A percentile compares a stretch with the other conserved stretches of the same genome.
Evolutionary conservation across 2,113 vertebrate species (phyloP).

Genomic region (Scalopus aquaticus): DNA sequence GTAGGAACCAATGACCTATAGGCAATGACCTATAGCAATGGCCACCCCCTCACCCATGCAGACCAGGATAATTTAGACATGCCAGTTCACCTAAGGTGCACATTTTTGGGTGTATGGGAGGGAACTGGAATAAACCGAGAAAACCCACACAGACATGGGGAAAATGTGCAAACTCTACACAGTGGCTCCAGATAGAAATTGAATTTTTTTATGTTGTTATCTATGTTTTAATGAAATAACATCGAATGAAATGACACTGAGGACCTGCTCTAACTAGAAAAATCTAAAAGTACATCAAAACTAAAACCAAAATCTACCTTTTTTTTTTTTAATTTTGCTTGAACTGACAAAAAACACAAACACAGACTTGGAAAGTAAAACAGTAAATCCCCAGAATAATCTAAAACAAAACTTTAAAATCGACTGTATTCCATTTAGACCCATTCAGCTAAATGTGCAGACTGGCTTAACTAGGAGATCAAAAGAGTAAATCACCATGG

Average conservation of each 20-base stretch:
- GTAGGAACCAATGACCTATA: neutral
- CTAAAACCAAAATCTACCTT: neutral
- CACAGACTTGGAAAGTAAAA: constrained; percentile 14
- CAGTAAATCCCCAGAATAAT: neutral
- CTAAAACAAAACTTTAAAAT: neutral
- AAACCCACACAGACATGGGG: neutral
- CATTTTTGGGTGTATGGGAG: neutral
- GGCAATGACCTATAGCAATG: neutral
- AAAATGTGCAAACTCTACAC: neutral
- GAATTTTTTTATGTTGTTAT: neutral
- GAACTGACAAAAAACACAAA: neutral
- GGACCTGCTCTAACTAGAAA: neutral
- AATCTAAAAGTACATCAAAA: constrained; percentile 22
- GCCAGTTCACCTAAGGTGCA: neutral
- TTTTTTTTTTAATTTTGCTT: constrained; percentile 8
- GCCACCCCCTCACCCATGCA: neutral
- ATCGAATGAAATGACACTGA: neutral
- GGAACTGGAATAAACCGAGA: neutral
- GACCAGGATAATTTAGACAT: neutral
- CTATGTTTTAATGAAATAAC: neutral
- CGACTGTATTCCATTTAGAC: neutral
- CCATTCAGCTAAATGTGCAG: neutral
- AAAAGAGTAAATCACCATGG: neutral
- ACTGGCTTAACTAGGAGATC: constrained; percentile 38
- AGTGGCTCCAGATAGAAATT: neutral